These are phyloP conservation scores for Sphinx pinastri DNA, from an alignment of 2,888 invertebrate species.

Conservation along the genomic window DNA sequence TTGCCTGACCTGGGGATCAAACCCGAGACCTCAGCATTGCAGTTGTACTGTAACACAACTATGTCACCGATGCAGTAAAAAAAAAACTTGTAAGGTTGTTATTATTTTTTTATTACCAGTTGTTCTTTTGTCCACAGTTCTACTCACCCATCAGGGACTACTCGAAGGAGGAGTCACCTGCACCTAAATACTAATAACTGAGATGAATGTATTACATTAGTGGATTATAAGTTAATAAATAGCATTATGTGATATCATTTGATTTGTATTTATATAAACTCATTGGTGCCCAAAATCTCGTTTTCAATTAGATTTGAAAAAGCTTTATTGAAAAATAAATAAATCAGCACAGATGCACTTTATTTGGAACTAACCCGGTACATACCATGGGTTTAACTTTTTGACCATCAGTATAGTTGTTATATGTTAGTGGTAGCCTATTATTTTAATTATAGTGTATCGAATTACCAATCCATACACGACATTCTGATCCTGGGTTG, in stretches of 20 bases:
- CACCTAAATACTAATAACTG: conserved; percentile 86
- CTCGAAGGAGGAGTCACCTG: conserved; percentile 85
- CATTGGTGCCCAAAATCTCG: conserved; percentile 26
- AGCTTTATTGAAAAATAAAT: neutral
- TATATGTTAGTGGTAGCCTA: no score
- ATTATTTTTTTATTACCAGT: neutral
- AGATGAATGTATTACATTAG: conserved; percentile 49
- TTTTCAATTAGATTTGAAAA: neutral
- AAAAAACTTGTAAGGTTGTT: neutral
- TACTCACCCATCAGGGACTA: conserved; percentile 89
- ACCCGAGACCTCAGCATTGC: no score
- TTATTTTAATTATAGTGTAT: no score
- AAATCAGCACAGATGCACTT: neutral
- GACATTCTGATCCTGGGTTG: no score
- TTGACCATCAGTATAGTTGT: neutral
- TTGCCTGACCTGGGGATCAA: no score
- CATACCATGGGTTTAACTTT: no score
- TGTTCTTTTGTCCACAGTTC: conserved; percentile 84
- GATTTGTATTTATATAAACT: conserved; percentile 23
- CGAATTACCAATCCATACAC: no score
- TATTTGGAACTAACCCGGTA: neutral
- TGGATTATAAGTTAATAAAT: conserved; percentile 73
- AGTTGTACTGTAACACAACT: no score
- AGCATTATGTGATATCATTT: conserved; percentile 51
- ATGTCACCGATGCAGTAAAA: no score